Evolutionary conservation across 2,888 invertebrate genomes (phyloP).

Genomic region (Drosophila differens): DNA sequence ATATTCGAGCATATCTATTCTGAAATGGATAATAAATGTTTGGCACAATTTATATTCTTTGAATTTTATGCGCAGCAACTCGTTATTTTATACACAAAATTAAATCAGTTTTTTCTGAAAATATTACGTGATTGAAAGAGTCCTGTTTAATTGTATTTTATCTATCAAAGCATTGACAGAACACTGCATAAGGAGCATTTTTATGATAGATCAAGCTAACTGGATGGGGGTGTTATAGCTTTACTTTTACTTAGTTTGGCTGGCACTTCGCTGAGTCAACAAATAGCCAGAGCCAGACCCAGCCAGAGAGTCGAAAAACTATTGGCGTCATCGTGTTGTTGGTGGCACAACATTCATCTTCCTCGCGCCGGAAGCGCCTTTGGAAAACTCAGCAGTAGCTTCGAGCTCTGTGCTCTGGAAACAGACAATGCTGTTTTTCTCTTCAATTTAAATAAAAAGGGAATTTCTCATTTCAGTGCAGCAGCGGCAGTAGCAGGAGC

Average conservation of each 20-base stretch:
- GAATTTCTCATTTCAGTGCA: constrained; percentile 71
- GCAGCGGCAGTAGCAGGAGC: constrained; percentile 21
- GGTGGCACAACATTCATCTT: constrained; percentile 83
- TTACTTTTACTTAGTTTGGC: constrained; percentile 6
- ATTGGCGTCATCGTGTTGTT: constrained; percentile 84
- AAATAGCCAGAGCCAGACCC: constrained; percentile 35
- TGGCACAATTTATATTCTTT: not conserved
- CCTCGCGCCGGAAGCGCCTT: constrained; percentile 82
- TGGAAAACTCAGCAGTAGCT: constrained; percentile 65
- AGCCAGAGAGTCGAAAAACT: constrained; percentile 57
- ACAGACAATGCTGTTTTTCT: constrained; percentile 51
- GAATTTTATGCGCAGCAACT: not conserved
- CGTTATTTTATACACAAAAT: not conserved
- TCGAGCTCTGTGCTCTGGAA: not conserved
- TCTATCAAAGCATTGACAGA: not conserved
- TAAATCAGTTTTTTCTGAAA: not conserved
- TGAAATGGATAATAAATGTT: not conserved
- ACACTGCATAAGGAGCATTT: not conserved
- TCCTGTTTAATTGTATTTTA: not conserved
- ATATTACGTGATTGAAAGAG: not conserved
- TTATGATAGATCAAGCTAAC: not conserved
- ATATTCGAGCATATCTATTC: not conserved
- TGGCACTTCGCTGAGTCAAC: constrained; percentile 56
- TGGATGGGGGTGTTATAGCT: not conserved
- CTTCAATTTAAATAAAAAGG: constrained; percentile 74